A percentile compares a stretch with the other conserved stretches of the same genome.
Conservation (phyloP, 1,140 invertebrate genomes). For the Lamellibrachia luymesi region DNA sequence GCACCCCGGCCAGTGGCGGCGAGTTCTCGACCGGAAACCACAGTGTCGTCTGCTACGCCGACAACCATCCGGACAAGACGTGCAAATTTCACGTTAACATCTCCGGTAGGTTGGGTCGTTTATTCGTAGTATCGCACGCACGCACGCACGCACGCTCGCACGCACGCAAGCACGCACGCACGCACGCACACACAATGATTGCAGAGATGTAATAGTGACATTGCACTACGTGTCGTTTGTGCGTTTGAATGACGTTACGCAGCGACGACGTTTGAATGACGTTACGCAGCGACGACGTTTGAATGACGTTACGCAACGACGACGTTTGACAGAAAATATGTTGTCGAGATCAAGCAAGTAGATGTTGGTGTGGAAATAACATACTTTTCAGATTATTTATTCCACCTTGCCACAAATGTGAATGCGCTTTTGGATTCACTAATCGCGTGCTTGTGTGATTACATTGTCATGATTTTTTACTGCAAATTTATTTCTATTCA, state of each 20-base stretch:
- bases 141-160: background rate
- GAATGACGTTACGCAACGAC: background rate
- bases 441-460: no score
- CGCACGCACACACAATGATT: no score
- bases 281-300: background rate
- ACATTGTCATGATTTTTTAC: no score
- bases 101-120: background rate
- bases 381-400: no score
- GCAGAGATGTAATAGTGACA: no score
- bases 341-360: background rate
- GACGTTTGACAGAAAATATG: background rate
- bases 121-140: background rate
- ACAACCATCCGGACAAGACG: background rate
- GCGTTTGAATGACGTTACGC: background rate
- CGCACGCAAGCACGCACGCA: background rate
- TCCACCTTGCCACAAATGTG: no score
- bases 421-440: no score
- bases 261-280: background rate
- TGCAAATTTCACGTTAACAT: conserved; percentile 10
- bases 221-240: background rate
- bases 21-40: background rate
- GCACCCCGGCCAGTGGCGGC: background rate
- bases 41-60: conserved; percentile 13
- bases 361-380: no score
- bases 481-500: no score